These are phyloP conservation scores for Ancistrus triradiatus DNA, from an alignment of 2,113 vertebrate species.

Conservation along the genomic window DNA sequence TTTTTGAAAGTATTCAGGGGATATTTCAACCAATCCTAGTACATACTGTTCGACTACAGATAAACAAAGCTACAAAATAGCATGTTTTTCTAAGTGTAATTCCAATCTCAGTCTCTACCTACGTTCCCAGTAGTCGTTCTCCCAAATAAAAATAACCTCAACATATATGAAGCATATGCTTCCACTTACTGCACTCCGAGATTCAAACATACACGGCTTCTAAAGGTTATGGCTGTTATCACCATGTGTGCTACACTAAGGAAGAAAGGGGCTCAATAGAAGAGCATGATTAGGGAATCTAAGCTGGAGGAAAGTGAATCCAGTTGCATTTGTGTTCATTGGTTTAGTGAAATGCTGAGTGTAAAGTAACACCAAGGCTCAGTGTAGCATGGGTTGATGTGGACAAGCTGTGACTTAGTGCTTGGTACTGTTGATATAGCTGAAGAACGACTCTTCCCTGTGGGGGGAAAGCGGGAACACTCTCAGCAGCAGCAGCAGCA, in stretches of 20 bases:
- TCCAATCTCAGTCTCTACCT: no score
- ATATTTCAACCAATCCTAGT: no score
- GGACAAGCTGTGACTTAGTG: slow-evolving; percentile 40
- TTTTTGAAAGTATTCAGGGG: no score
- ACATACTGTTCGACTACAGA: no score
- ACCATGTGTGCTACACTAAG: no score
- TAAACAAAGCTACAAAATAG: no score
- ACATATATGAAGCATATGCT: no score
- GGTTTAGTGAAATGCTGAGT: slow-evolving; percentile 2
- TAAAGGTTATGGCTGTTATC: slow-evolving; percentile 25
- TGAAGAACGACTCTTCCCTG: slow-evolving; percentile 33
- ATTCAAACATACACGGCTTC: slow-evolving; percentile 24
- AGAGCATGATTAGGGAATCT: slow-evolving; percentile 14
- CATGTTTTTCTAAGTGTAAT: no score
- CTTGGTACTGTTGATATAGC: slow-evolving; percentile 35
- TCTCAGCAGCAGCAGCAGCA: slow-evolving; percentile 19
- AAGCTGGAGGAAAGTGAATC: slow-evolving; percentile 24
- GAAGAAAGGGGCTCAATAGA: slow-evolving; percentile 21
- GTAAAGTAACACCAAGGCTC: slow-evolving; percentile 21
- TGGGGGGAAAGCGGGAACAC: slow-evolving; percentile 20
- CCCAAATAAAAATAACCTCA: no score
- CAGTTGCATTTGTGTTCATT: slow-evolving; percentile 17
- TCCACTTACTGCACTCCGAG: no score
- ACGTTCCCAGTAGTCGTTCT: no score
- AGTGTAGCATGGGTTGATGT: slow-evolving; percentile 17